phyloP scores from a whole-genome alignment of 2,113 vertebrate genomes.

The Chloroceryle aenea region DNA sequence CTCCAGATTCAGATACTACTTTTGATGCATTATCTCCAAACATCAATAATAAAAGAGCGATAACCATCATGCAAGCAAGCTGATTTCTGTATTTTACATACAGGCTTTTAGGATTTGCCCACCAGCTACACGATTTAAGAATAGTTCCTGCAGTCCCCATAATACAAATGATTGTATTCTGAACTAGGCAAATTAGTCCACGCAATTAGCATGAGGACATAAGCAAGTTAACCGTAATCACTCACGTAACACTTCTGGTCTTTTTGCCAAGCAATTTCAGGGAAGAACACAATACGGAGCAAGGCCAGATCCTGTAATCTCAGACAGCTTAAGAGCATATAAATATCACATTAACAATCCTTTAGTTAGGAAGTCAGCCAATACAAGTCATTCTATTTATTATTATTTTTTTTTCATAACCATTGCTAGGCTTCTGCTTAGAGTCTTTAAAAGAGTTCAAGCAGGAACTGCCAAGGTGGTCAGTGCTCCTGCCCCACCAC shows the following conservation, averaged over 20 bases:
- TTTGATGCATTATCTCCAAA: slow-evolving; percentile 64
- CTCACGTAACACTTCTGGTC: slow-evolving; percentile 46
- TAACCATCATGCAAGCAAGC: slow-evolving; percentile 66
- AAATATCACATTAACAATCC: slow-evolving; percentile 79
- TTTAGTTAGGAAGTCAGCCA: slow-evolving; percentile 79
- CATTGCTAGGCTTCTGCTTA: slow-evolving; percentile 72
- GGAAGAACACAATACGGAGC: slow-evolving; percentile 51
- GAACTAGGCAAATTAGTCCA: slow-evolving; percentile 62
- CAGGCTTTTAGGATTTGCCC: slow-evolving; percentile 52
- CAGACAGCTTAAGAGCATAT: slow-evolving; percentile 65
- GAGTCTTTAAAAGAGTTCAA: slow-evolving; percentile 70
- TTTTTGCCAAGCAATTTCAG: slow-evolving; percentile 63
- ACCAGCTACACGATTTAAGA: slow-evolving; percentile 65
- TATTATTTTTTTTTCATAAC: slow-evolving; percentile 55
- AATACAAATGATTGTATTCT: slow-evolving; percentile 55
- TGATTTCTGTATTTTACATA: slow-evolving; percentile 66
- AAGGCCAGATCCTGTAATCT: slow-evolving; percentile 68
- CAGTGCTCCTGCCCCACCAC: slow-evolving; percentile 63
- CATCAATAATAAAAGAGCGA: slow-evolving; percentile 61
- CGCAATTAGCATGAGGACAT: slow-evolving; percentile 64
- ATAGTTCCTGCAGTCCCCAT: slow-evolving; percentile 50
- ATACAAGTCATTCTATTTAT: slow-evolving; percentile 71
- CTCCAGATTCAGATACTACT: slow-evolving; percentile 73
- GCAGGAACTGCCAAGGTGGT: slow-evolving; percentile 63
- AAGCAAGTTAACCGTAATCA: slow-evolving; percentile 64